Conservation (phyloP, 2,797 vertebrate genomes). For the Columba guinea region DNA sequence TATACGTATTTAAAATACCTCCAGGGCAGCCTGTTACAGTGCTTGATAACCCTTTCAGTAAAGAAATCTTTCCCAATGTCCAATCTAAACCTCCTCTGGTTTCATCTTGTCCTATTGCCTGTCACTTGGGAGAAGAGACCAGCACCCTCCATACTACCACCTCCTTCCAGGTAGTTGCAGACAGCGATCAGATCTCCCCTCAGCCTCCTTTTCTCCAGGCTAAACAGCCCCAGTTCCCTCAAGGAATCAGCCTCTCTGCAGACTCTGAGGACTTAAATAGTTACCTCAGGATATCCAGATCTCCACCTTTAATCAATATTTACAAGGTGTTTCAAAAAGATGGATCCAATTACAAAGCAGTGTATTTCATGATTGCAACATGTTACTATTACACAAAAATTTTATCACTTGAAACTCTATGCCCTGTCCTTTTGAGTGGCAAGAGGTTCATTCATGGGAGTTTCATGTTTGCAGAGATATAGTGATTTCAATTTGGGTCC, state of each 20-base stretch:
- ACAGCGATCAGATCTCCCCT: rapidly evolving
- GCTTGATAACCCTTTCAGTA: neutral
- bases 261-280: neutral
- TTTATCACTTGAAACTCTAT: too few species aligned
- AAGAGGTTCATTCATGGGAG: too few species aligned
- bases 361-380: too few species aligned
- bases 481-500: too few species aligned
- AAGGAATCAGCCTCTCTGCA: neutral
- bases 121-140: neutral
- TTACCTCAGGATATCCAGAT: neutral
- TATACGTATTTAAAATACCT: rapidly evolving
- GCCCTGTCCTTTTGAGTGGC: too few species aligned
- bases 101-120: neutral
- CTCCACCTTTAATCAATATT: neutral
- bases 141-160: rapidly evolving
- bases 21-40: neutral
- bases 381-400: too few species aligned
- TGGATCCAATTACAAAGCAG: too few species aligned
- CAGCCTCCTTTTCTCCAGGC: neutral
- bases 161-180: neutral
- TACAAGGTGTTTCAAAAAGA: too few species aligned
- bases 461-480: too few species aligned
- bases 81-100: neutral
- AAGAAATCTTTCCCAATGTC: neutral
- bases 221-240: neutral